Conservation (phyloP, 1,140 invertebrate species). For the Rhopalosiphum padi region DNA sequence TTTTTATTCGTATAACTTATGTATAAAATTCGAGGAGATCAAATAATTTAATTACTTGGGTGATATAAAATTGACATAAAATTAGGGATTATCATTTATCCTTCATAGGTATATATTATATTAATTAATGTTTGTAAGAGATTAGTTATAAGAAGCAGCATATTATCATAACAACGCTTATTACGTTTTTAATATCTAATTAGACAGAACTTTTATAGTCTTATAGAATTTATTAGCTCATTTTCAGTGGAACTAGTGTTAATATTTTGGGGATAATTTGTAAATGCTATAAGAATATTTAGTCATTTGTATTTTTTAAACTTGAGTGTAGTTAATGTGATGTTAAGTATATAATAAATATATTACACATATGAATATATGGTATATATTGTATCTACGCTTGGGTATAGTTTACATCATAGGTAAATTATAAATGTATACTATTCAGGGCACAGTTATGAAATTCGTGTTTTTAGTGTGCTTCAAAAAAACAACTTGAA, state of each 20-base stretch:
- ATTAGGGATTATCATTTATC: too few relatives aligned
- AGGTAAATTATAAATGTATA: background rate
- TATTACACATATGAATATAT: background rate
- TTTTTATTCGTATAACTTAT: too few relatives aligned
- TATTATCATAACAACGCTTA: too few relatives aligned
- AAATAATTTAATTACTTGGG: too few relatives aligned
- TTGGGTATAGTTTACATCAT: background rate
- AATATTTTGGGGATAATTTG: background rate
- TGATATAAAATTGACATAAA: too few relatives aligned
- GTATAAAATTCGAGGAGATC: too few relatives aligned
- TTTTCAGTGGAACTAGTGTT: background rate
- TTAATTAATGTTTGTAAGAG: too few relatives aligned
- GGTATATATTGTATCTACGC: background rate
- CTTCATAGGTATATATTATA: too few relatives aligned
- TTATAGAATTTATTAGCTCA: background rate
- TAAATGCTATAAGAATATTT: background rate
- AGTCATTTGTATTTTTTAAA: background rate
- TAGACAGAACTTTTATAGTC: background rate
- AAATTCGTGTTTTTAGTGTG: background rate
- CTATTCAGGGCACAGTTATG: background rate
- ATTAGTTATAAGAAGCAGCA: too few relatives aligned
- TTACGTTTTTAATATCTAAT: too few relatives aligned
- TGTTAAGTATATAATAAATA: background rate
- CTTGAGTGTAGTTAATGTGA: background rate
- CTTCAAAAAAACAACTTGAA: background rate